A percentile compares a stretch with the other conserved stretches of the same genome.
phyloP scores from a whole-genome alignment of 2,113 vertebrate species.

The Erinaceus europaeus region DNA sequence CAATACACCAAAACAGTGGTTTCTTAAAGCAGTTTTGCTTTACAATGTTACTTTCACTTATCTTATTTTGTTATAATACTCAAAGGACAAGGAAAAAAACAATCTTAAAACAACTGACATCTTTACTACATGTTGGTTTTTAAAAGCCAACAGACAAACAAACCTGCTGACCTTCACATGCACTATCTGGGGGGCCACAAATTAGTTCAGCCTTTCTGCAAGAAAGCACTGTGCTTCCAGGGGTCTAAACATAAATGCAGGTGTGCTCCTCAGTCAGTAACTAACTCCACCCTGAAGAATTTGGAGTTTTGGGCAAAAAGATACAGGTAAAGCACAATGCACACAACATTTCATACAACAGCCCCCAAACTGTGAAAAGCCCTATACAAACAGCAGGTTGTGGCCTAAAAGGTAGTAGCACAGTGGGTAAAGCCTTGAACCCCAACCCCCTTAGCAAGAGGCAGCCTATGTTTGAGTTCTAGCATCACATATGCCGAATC shows the following conservation, averaged over 20 bases:
- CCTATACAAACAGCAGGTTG: background rate
- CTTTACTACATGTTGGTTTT: constrained; percentile 63
- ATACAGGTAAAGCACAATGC: background rate
- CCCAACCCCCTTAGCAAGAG: too few relatives aligned
- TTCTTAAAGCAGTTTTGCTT: constrained; percentile 46
- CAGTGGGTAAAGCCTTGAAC: background rate
- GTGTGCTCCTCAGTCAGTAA: background rate
- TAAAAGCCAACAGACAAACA: constrained; percentile 56
- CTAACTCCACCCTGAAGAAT: background rate
- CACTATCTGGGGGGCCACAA: background rate
- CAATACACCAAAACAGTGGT: background rate
- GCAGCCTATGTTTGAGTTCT: background rate
- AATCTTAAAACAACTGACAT: constrained; percentile 67
- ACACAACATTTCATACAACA: background rate
- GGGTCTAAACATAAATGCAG: background rate
- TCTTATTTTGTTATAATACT: constrained; percentile 53
- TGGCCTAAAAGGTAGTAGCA: background rate
- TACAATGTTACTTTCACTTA: constrained; percentile 51
- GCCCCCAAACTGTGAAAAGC: background rate
- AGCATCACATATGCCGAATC: too few relatives aligned
- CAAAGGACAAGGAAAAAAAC: constrained; percentile 56
- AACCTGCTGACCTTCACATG: background rate
- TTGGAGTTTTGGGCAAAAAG: background rate
- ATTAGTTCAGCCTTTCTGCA: background rate
- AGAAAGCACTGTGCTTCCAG: background rate